A percentile compares a stretch with the other conserved stretches of the same genome.
Evolutionary conservation across 2,113 vertebrate species (phyloP).

Genomic region (Oophaga pumilio): DNA sequence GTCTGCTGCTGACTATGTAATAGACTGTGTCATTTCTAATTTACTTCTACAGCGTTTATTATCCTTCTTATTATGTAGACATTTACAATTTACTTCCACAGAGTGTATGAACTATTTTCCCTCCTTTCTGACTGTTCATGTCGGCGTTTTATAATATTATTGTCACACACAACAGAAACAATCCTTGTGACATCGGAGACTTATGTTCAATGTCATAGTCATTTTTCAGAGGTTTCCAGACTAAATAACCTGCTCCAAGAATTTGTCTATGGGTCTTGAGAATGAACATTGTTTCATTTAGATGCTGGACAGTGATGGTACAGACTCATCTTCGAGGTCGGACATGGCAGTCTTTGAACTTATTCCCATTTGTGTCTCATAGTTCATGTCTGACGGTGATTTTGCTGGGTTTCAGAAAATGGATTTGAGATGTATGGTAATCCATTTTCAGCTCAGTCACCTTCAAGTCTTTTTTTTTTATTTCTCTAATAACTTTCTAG

Average conservation of each 20-base stretch:
- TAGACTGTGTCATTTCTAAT: not conserved
- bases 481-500: too few species aligned
- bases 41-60: not conserved
- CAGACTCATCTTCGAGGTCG: not conserved
- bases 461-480: not conserved
- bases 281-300: not conserved
- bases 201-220: not conserved
- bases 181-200: not conserved
- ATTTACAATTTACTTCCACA: not conserved
- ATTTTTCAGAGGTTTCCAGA: not conserved
- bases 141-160: not conserved
- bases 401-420: slow-evolving; percentile 25
- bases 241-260: not conserved
- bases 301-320: not conserved
- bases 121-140: not conserved
- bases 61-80: not conserved
- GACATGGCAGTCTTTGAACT: not conserved
- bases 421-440: not conserved
- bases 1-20: not conserved
- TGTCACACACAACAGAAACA: not conserved
- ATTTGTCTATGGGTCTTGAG: not conserved
- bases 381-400: not conserved
- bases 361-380: slow-evolving; percentile 8
- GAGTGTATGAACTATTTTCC: not conserved
- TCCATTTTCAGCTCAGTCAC: not conserved